Base-by-base conservation (phyloP, 2,888 invertebrate genomes). In the Anthophora plumipes region DNA sequence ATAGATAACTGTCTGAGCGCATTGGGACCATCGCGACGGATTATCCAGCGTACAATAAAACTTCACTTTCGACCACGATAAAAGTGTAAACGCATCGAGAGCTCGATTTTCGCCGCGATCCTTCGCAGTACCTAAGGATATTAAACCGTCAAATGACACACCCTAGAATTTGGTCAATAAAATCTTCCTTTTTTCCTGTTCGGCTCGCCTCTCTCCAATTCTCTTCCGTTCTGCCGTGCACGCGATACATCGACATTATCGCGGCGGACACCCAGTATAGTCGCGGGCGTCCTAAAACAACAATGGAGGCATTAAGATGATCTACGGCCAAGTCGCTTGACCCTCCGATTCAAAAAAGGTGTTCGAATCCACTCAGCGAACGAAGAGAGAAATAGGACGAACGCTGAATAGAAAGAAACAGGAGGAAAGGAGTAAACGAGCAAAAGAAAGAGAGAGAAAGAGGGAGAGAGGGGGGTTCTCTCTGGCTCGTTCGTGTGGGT, bases 231-330 rank as follows among this genome's bases (percentile, higher is more conserved):
- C 79, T 69, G 20, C 43, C 81, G 60, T 79, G 79, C 75, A 72
- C 76, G 85, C 85, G 84, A 89, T 90, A 85, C 84, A 85, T 88
- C 88, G 89, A 89, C 87, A 88, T 89, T 87, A 89, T 90, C 87
- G 86, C 89, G 83, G 76, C 85, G 88, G 88, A 91, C 90, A 91
- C 90, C 89, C 90, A 86, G 90, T 91, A 91, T 89, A 90, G 87
- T 89, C 90, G 88, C 87, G 88, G 89, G 88, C 90, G 90, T 92
- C 92, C 92, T 92, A 92, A 92, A 92, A 92, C 92, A 92, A 92
- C 92, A 92, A 92, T 92, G 92, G 92, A 91, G 91, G 92, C 92
- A 92, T 92, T 92, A 92, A 92, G 92, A 92, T 92, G 92, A 92
- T 92, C 92, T 92, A 92, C 92, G 91, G 90, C 90, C 91, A 89